A percentile compares a stretch with the other conserved stretches of the same genome.
These are phyloP conservation scores for Electrophaes corylata DNA, from an alignment of 2,888 invertebrate species.

Conservation along the genomic window DNA sequence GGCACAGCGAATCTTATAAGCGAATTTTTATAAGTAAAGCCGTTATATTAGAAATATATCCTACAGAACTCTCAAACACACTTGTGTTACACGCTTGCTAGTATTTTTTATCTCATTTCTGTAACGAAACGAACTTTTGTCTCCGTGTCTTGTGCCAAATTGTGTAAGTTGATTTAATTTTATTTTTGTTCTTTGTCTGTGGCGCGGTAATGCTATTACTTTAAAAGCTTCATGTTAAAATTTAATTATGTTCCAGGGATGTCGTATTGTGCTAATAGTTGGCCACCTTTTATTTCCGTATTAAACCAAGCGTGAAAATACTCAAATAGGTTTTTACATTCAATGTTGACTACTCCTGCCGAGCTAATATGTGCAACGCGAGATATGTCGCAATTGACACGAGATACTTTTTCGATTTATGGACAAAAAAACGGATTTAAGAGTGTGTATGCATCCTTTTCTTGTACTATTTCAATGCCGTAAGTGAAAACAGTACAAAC, in stretches of 20 bases:
- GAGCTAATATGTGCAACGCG: too few relatives aligned
- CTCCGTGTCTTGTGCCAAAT: slow-evolving; percentile 38
- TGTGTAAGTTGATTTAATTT: slow-evolving; percentile 44
- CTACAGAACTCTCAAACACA: neutral
- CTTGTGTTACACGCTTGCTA: neutral
- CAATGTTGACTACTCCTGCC: too few relatives aligned
- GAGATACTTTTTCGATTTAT: too few relatives aligned
- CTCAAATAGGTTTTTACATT: neutral
- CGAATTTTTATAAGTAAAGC: too few relatives aligned
- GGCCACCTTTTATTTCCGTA: neutral
- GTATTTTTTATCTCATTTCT: slow-evolving; percentile 45
- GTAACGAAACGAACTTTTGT: slow-evolving; percentile 32
- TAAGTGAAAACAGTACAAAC: too few relatives aligned
- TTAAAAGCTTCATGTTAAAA: slow-evolving; percentile 27
- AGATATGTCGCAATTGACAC: too few relatives aligned
- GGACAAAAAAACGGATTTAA: too few relatives aligned
- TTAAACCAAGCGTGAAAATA: neutral
- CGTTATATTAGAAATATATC: neutral
- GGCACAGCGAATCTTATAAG: too few relatives aligned
- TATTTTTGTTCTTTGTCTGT: slow-evolving; percentile 38
- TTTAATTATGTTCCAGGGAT: slow-evolving; percentile 21
- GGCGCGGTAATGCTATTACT: slow-evolving; percentile 28
- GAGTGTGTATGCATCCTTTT: too few relatives aligned
- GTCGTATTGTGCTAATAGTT: slow-evolving; percentile 5
- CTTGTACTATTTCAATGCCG: too few relatives aligned